These are phyloP conservation scores for Chloroclystis v-ata DNA, from an alignment of 2,888 invertebrate genomes.

Conservation along the genomic window DNA sequence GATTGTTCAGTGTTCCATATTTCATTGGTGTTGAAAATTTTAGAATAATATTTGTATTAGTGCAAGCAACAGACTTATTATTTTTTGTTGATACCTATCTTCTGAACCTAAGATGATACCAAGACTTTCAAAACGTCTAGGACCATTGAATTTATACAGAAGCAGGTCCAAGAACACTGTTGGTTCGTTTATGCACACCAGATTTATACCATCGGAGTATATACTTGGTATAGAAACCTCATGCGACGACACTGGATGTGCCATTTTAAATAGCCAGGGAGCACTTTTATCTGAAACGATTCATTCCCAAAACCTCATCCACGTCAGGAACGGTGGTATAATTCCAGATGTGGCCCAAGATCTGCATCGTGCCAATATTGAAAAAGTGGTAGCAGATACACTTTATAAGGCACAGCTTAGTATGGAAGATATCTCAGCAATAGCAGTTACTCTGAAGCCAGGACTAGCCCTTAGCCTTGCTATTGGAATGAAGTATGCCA, in stretches of 20 bases:
- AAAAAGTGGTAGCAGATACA: slow-evolving; percentile 83
- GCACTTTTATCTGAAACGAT: slow-evolving; percentile 88
- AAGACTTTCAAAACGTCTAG: slow-evolving; percentile 1
- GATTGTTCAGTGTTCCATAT: background rate
- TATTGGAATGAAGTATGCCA: slow-evolving; percentile 91
- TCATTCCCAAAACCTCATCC: slow-evolving; percentile 87
- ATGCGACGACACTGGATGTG: slow-evolving; percentile 98
- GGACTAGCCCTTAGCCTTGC: slow-evolving; percentile 86
- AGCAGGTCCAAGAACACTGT: background rate
- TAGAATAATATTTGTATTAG: background rate
- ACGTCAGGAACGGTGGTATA: slow-evolving; percentile 90
- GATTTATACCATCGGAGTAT: background rate
- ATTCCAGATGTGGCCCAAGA: slow-evolving; percentile 92
- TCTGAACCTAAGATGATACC: slow-evolving; percentile 10
- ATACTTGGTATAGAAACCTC: slow-evolving; percentile 98
- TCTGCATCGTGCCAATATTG: slow-evolving; percentile 88
- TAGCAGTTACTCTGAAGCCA: slow-evolving; percentile 94
- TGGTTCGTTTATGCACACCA: slow-evolving; percentile 3
- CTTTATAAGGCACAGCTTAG: slow-evolving; percentile 79
- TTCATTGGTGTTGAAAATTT: no score
- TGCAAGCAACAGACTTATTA: background rate
- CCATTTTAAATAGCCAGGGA: slow-evolving; percentile 86
- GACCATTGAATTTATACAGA: slow-evolving; percentile 1
- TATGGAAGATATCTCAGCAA: slow-evolving; percentile 86
- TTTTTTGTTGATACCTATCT: no score